phyloP scores from a whole-genome alignment of 2,888 invertebrate species.

The Agonopterix arenella region DNA sequence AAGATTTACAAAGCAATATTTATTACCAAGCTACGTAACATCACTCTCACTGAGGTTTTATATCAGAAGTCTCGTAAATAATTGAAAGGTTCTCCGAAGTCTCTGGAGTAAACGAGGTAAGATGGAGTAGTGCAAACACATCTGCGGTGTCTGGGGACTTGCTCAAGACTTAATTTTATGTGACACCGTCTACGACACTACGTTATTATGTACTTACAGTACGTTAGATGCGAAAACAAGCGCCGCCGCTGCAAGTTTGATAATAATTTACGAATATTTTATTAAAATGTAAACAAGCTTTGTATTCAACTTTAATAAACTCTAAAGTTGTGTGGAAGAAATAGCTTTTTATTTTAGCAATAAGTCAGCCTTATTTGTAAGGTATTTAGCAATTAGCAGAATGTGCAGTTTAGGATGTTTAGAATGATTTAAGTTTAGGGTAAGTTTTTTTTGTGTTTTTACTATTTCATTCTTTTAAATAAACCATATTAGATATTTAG shows the following conservation, averaged over 20 bases:
- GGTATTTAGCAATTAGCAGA: no score
- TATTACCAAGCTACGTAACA: background rate
- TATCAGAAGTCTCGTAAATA: background rate
- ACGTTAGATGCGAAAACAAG: background rate
- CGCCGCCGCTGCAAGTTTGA: background rate
- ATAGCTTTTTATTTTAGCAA: no score
- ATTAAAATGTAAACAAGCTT: background rate
- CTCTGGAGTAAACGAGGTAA: background rate
- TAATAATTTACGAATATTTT: background rate
- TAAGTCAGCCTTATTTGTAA: no score
- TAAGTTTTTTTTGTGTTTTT: no score
- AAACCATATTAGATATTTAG: no score
- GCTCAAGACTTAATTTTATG: conserved; percentile 1
- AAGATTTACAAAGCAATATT: background rate
- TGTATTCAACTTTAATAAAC: no score
- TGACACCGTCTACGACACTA: background rate
- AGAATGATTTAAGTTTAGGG: no score
- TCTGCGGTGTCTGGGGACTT: background rate
- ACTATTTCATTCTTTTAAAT: no score
- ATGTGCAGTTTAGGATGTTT: no score
- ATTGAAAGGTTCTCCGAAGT: background rate
- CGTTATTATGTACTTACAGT: background rate
- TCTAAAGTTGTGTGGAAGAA: no score
- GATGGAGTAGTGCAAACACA: conserved; percentile 1
- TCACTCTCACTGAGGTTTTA: background rate